These are phyloP conservation scores for Oscheius myriophilus DNA, from an alignment of 2,888 invertebrate species.

Conservation along the genomic window DNA sequence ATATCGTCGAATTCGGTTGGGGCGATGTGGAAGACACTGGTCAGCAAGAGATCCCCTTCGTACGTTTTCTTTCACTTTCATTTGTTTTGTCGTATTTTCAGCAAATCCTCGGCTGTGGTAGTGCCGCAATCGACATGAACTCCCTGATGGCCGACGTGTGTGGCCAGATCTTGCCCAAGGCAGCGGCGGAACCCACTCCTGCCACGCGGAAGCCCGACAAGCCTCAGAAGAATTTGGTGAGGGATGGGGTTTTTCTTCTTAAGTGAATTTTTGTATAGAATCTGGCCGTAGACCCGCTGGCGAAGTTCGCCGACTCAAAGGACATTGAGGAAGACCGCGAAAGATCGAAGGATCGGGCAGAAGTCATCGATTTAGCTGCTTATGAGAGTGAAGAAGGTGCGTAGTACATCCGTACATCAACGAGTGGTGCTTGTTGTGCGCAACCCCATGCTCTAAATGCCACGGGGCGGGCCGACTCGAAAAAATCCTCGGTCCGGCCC, in stretches of 20 bases:
- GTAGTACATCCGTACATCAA: too few relatives aligned
- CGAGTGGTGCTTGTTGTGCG: too few relatives aligned
- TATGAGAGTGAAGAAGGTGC: too few relatives aligned
- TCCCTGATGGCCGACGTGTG: slow-evolving; percentile 33
- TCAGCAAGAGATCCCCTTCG: slow-evolving; percentile 32
- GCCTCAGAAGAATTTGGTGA: too few relatives aligned
- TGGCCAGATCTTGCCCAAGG: not conserved
- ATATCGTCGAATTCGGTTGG: slow-evolving; percentile 49
- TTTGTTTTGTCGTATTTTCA: not conserved
- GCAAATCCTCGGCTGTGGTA: slow-evolving; percentile 28
- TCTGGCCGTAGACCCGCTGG: not conserved
- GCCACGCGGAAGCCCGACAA: not conserved
- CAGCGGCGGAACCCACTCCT: not conserved
- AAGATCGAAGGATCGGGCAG: slow-evolving; percentile 29
- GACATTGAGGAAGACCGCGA: slow-evolving; percentile 5
- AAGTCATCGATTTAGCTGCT: slow-evolving; percentile 49
- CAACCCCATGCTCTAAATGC: too few relatives aligned
- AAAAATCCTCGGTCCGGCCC: too few relatives aligned
- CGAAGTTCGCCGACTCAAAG: not conserved
- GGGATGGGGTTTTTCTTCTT: too few relatives aligned
- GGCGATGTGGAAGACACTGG: slow-evolving; percentile 26
- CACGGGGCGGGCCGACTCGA: too few relatives aligned
- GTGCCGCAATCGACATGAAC: slow-evolving; percentile 28
- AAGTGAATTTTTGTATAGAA: not conserved
- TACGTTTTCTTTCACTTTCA: slow-evolving; percentile 27